Percentiles rank a stretch among this genome's conserved stretches.
Conservation (phyloP, 2,113 vertebrate species). For the Arenaria interpres region DNA sequence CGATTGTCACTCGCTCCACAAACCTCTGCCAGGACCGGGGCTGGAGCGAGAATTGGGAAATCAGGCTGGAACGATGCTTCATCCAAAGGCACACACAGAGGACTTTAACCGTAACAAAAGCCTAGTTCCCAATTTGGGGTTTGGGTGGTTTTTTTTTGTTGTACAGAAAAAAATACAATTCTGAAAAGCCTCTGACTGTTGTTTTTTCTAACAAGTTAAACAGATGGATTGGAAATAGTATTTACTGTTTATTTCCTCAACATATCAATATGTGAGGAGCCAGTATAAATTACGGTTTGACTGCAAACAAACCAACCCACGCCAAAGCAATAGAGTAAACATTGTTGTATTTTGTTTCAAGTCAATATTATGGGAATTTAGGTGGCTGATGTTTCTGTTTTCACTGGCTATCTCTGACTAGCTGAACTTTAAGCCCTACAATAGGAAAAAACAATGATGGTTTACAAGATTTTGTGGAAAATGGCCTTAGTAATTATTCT, state of each 20-base stretch:
- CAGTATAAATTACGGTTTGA: constrained; percentile 76
- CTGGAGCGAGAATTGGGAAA: not conserved
- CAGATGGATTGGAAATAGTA: constrained; percentile 82
- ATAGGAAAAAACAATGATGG: not conserved
- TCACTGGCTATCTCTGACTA: constrained; percentile 14
- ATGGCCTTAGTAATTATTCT: not conserved
- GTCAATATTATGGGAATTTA: constrained; percentile 47
- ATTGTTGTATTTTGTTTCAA: constrained; percentile 50
- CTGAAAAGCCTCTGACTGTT: constrained; percentile 72
- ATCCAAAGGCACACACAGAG: not conserved
- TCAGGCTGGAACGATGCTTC: not conserved
- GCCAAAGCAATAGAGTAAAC: constrained; percentile 64
- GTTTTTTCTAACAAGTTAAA: constrained; percentile 74
- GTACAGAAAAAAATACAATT: constrained; percentile 21
- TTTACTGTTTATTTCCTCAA: constrained; percentile 80
- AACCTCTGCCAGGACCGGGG: not conserved
- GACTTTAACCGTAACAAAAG: not conserved
- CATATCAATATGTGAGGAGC: constrained; percentile 81
- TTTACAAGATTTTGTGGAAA: constrained; percentile 13
- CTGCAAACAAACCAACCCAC: constrained; percentile 76
- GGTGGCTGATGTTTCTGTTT: constrained; percentile 54
- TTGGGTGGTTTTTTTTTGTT: not conserved
- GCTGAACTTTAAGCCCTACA: constrained; percentile 9
- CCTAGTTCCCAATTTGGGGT: not conserved
- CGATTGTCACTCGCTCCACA: not conserved